phyloP scores from a whole-genome alignment of 2,113 vertebrate genomes.

The Ahaetulla prasina region DNA sequence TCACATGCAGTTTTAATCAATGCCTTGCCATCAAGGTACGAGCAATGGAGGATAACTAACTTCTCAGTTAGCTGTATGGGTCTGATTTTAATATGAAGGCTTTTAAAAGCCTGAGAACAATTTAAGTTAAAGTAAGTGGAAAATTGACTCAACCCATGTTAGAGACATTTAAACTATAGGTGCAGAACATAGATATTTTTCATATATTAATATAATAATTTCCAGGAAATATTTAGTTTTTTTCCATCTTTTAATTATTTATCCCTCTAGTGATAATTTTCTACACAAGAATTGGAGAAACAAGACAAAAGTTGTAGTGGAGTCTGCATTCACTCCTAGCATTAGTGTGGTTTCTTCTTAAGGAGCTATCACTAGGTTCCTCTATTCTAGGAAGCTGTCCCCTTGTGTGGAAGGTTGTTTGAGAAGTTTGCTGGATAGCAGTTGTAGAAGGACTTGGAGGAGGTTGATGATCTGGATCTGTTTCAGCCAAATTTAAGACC shows the following conservation, averaged over 20 bases:
- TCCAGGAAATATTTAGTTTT: background rate
- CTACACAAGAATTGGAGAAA: background rate
- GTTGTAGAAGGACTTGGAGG: background rate
- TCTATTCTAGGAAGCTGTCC: background rate
- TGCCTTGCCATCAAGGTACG: background rate
- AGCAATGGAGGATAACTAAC: background rate
- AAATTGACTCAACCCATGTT: background rate
- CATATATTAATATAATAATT: background rate
- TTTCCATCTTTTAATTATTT: background rate
- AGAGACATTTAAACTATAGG: background rate
- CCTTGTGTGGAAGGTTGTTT: background rate
- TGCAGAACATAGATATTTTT: background rate
- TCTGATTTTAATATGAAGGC: background rate
- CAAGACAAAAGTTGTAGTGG: background rate
- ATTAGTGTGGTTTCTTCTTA: background rate
- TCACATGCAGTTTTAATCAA: background rate
- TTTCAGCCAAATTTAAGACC: background rate
- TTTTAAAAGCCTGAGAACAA: background rate
- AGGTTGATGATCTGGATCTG: background rate
- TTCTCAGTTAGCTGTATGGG: background rate
- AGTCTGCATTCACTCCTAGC: background rate
- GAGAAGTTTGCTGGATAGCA: background rate
- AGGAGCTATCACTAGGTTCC: background rate
- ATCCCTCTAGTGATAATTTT: background rate
- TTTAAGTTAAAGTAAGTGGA: background rate